These are phyloP conservation scores for Myotis planiceps DNA, from an alignment of 2,797 vertebrate genomes.

Conservation along the genomic window DNA sequence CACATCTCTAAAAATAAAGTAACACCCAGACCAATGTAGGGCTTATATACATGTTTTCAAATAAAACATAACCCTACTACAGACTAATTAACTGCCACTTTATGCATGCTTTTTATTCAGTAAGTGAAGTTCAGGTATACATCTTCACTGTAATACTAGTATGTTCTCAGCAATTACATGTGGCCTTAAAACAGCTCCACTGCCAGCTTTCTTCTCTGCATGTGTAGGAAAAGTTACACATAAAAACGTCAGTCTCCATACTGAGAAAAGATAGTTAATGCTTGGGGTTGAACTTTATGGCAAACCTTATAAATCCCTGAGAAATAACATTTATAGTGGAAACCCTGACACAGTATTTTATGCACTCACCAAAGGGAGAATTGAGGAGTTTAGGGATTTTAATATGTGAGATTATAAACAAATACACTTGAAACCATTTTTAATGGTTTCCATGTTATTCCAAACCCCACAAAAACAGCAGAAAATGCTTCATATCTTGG, in stretches of 20 bases:
- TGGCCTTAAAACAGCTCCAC: constrained; percentile 64
- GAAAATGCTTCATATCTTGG: background rate
- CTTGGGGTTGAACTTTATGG: constrained; percentile 82
- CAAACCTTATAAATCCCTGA: constrained; percentile 74
- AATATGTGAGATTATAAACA: background rate
- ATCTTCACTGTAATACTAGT: constrained; percentile 8
- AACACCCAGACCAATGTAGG: constrained; percentile 44
- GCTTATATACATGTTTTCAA: constrained; percentile 43
- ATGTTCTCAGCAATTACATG: constrained; percentile 40
- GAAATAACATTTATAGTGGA: constrained; percentile 83
- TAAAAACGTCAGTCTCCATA: constrained; percentile 78
- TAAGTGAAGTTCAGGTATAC: background rate
- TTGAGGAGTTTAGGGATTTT: constrained; percentile 72
- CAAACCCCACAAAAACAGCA: background rate
- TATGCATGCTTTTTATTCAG: background rate
- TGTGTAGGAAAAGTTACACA: constrained; percentile 72
- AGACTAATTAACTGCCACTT: constrained; percentile 32
- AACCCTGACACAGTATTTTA: constrained; percentile 81
- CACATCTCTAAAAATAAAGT: constrained; percentile 28
- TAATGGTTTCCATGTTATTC: background rate
- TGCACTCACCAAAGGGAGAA: constrained; percentile 72
- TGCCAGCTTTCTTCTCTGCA: background rate
- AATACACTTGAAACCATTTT: background rate
- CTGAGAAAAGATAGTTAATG: constrained; percentile 79
- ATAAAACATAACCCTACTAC: constrained; percentile 32